Conservation (phyloP, 2,113 vertebrate species). For the Eclectus roratus region DNA sequence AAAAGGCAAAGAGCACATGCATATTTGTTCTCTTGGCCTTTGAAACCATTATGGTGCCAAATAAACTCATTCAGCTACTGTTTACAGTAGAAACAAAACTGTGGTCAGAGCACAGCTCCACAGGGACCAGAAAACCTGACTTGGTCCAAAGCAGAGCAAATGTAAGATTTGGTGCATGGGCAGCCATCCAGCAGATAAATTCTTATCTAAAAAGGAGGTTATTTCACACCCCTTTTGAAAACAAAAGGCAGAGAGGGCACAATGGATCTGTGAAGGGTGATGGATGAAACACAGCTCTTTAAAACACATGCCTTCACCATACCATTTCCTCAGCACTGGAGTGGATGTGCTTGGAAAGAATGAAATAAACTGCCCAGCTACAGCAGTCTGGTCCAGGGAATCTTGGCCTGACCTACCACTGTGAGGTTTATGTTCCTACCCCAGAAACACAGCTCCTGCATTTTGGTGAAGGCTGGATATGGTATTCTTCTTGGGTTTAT, state of each 20-base stretch:
- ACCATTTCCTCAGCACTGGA: neutral
- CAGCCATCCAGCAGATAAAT: neutral
- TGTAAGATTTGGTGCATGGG: neutral
- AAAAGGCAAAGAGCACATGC: neutral
- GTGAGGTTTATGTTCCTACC: neutral
- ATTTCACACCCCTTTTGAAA: conserved; percentile 26
- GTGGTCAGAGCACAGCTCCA: conserved; percentile 15
- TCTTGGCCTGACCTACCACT: neutral
- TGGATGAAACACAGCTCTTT: neutral
- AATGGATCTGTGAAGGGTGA: neutral
- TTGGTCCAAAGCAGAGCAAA: neutral
- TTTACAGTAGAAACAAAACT: conserved; percentile 36
- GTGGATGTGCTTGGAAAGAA: neutral
- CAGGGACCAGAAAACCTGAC: neutral
- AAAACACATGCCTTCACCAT: neutral
- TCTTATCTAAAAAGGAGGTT: conserved; percentile 20
- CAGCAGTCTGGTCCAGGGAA: neutral
- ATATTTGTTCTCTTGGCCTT: neutral
- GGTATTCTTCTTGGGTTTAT: neutral
- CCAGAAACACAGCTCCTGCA: neutral
- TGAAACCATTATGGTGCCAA: neutral
- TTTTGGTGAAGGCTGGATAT: neutral
- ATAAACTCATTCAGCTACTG: conserved; percentile 32
- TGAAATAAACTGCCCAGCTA: neutral
- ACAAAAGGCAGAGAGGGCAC: neutral